Conservation (phyloP, 2,797 vertebrate genomes). For the Smutsia temminckii region DNA sequence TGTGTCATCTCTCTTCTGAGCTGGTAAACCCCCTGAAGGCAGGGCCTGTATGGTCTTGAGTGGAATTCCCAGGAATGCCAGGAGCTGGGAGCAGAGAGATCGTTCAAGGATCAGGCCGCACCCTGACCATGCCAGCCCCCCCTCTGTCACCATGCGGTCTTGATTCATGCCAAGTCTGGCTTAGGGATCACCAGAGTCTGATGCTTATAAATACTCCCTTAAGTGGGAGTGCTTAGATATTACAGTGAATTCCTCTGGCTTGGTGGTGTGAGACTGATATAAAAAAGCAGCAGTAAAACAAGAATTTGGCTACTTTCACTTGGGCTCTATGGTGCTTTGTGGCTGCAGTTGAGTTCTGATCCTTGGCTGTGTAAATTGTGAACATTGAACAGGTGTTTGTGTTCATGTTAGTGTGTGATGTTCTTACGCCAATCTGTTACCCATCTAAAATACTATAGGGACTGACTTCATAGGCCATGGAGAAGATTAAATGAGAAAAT, state of each 20-base stretch:
- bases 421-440: neutral
- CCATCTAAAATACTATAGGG: neutral
- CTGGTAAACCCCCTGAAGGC: neutral
- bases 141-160: neutral
- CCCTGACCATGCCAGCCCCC: neutral
- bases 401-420: neutral
- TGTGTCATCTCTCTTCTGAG: neutral
- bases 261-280: neutral
- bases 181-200: neutral
- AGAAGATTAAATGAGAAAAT: conserved; percentile 37
- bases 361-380: neutral
- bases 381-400: neutral
- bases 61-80: neutral
- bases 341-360: neutral
- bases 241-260: neutral
- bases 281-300: neutral
- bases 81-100: neutral
- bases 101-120: neutral
- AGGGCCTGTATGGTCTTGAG: neutral
- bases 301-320: neutral
- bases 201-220: neutral
- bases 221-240: neutral
- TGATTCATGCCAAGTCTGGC: neutral
- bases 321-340: neutral
- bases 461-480: neutral